A percentile compares a stretch with the other conserved stretches of the same genome.
These are phyloP conservation scores for Pungitius pungitius DNA, from an alignment of 2,113 vertebrate species.

Conservation along the genomic window DNA sequence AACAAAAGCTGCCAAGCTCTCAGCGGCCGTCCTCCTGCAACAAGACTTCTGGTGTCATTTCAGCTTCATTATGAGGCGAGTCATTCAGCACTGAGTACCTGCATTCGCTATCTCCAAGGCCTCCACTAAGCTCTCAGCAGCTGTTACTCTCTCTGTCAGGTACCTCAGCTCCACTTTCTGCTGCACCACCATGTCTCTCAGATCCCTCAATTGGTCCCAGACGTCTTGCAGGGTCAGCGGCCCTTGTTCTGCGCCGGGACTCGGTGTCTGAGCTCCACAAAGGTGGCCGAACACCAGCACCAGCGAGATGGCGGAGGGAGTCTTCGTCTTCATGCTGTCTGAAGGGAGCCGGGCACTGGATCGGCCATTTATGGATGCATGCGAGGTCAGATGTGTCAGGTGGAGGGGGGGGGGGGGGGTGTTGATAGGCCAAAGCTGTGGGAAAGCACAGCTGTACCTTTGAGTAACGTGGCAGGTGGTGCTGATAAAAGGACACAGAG, in stretches of 20 bases:
- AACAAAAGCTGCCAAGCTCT: slow-evolving; percentile 4
- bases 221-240: slow-evolving; percentile 9
- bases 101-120: slow-evolving; percentile 24
- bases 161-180: slow-evolving; percentile 28
- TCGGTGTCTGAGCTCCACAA: slow-evolving; percentile 5
- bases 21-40: slow-evolving; percentile 32
- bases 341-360: not conserved
- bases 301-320: not conserved
- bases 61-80: not conserved
- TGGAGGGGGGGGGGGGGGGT: not conserved
- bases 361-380: slow-evolving; percentile 1
- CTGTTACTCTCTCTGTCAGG: slow-evolving; percentile 26
- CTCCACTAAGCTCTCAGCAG: slow-evolving; percentile 35
- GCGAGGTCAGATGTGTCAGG: slow-evolving; percentile 24
- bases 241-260: not conserved
- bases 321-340: slow-evolving; percentile 16
- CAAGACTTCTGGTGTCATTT: not conserved
- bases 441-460: slow-evolving; percentile 37
- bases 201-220: slow-evolving; percentile 24
- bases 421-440: slow-evolving; percentile 23
- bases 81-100: slow-evolving; percentile 13
- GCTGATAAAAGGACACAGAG: not conserved
- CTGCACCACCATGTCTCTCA: slow-evolving; percentile 39
- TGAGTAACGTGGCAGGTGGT: not conserved
- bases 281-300: slow-evolving; percentile 25